A percentile compares a stretch with the other conserved stretches of the same genome.
These are phyloP conservation scores for Griposia aprilina DNA, from an alignment of 2,888 invertebrate species.

Conservation along the genomic window DNA sequence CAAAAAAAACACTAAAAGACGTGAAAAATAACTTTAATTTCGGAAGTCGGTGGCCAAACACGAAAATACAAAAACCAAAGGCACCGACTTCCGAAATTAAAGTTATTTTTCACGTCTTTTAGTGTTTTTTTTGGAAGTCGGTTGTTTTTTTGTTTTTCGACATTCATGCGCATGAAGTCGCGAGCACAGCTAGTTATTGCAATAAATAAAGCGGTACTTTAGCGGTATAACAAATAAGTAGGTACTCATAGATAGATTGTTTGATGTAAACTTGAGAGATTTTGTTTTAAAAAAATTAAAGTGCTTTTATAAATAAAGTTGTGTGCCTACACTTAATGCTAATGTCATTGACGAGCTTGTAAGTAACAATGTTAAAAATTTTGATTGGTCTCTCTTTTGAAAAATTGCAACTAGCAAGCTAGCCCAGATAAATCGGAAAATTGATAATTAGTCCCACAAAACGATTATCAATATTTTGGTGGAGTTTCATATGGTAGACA, in stretches of 20 bases:
- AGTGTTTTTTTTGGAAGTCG: no score
- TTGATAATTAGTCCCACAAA: constrained; percentile 15
- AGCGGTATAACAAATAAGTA: neutral
- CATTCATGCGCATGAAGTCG: neutral
- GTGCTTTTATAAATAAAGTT: neutral
- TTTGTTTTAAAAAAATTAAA: constrained; percentile 20
- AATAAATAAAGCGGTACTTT: neutral
- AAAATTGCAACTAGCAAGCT: neutral
- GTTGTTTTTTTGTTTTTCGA: neutral
- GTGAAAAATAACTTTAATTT: no score
- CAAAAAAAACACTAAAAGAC: no score
- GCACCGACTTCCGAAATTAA: no score
- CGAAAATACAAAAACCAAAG: no score
- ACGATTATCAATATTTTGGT: constrained; percentile 3
- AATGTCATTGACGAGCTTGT: neutral
- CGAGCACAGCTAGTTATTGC: neutral
- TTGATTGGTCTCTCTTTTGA: neutral
- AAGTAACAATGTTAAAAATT: neutral
- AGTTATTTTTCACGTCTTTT: no score
- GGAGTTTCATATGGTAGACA: neutral
- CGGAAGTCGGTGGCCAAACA: no score
- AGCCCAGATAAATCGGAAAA: constrained; percentile 9
- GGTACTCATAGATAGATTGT: neutral
- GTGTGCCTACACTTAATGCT: neutral
- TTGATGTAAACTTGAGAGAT: neutral